Evolutionary conservation across 2,113 vertebrate genomes (phyloP).

Genomic region (Hippocampus guttulatus): DNA sequence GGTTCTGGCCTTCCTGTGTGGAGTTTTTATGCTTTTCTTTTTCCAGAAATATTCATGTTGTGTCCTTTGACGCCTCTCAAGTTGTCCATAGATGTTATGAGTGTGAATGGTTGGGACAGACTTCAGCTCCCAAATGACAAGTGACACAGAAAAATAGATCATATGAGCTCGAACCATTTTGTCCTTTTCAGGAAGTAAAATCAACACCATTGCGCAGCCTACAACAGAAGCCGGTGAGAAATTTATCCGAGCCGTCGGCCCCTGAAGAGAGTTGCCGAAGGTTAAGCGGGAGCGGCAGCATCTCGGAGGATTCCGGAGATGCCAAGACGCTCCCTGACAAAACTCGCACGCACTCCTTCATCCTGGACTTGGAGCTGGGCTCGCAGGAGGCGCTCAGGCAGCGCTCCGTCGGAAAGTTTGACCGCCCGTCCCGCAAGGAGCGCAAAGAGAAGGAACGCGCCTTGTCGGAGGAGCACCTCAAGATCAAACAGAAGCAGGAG

Average conservation of each 20-base stretch:
- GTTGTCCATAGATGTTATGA: neutral
- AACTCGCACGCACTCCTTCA: conserved; percentile 71
- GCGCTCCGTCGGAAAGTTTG: conserved; percentile 75
- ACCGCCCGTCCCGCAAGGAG: conserved; percentile 81
- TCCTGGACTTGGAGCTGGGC: conserved; percentile 74
- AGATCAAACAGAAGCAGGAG: conserved; percentile 80
- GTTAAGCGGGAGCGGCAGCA: conserved; percentile 55
- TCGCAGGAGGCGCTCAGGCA: conserved; percentile 80
- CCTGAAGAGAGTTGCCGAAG: conserved; percentile 79
- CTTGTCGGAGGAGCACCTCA: conserved; percentile 78
- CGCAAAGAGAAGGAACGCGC: conserved; percentile 82
- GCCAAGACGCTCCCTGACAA: conserved; percentile 77
- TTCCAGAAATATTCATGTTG: no score
- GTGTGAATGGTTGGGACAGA: neutral
- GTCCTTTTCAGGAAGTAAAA: conserved; percentile 71
- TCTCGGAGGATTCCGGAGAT: conserved; percentile 76
- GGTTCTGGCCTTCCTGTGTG: no score
- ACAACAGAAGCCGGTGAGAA: conserved; percentile 70
- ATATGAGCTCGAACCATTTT: neutral
- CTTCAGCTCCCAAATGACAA: neutral
- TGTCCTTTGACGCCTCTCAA: neutral
- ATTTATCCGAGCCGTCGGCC: conserved; percentile 72
- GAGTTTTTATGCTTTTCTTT: no score
- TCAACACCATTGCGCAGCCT: conserved; percentile 65
- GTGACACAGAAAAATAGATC: neutral